Evolutionary conservation across 2,888 invertebrate species (phyloP).

Genomic region (Dendrolimus pini): DNA sequence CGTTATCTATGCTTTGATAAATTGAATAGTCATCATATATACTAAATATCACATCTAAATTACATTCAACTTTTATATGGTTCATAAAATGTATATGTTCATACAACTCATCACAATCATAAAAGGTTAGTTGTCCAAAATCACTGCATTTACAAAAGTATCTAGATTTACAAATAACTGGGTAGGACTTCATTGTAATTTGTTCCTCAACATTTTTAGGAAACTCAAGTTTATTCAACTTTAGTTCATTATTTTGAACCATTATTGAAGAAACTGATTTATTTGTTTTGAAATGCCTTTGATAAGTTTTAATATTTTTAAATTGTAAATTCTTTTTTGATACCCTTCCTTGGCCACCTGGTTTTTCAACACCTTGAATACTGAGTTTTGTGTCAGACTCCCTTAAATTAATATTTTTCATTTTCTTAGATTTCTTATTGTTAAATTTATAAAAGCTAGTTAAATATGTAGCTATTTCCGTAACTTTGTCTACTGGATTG

Average conservation of each 20-base stretch:
- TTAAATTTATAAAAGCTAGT: conserved; percentile 1
- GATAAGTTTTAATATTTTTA: conserved; percentile 35
- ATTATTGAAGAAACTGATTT: not conserved
- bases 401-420: conserved; percentile 1
- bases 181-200: not conserved
- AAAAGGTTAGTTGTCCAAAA: conserved; percentile 43
- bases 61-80: conserved; percentile 22
- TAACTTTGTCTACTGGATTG: not conserved
- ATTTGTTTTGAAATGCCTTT: conserved; percentile 8
- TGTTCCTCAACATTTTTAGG: not conserved
- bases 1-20: conserved; percentile 11
- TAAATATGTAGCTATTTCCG: conserved; percentile 1
- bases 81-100: conserved; percentile 54
- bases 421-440: conserved; percentile 5
- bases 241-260: too few relatives aligned
- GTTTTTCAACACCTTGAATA: conserved; percentile 56
- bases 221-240: too few relatives aligned
- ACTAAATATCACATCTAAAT: conserved; percentile 34
- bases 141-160: conserved; percentile 52
- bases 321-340: too few relatives aligned
- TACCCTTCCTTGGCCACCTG: conserved; percentile 34
- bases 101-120: conserved; percentile 32
- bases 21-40: conserved; percentile 33
- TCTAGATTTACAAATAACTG: conserved; percentile 9
- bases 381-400: conserved; percentile 27